Evolutionary conservation across 2,113 vertebrate genomes (phyloP).

Genomic region (Clarias gariepinus): DNA sequence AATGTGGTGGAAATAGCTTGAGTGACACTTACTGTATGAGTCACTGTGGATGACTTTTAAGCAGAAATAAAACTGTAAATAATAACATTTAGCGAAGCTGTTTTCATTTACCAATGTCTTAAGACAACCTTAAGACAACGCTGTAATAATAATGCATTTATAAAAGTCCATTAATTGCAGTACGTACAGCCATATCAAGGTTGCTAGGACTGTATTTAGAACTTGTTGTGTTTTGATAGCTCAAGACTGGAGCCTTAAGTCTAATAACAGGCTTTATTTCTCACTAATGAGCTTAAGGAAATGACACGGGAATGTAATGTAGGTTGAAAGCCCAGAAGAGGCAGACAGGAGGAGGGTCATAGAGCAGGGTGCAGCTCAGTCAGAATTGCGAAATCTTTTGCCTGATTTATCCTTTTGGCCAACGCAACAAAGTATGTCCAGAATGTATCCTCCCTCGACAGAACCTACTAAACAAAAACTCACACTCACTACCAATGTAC

Average conservation of each 20-base stretch:
- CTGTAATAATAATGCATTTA: not conserved
- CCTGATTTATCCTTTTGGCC: slow-evolving; percentile 9
- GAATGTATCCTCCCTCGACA: slow-evolving; percentile 45
- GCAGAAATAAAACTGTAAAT: not conserved
- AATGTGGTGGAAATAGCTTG: not conserved
- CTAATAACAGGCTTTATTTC: not conserved
- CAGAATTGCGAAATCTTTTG: slow-evolving; percentile 33
- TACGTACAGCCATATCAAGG: not conserved
- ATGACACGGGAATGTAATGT: not conserved
- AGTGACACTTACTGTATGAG: not conserved
- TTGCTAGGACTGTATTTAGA: not conserved
- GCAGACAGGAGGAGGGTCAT: not conserved
- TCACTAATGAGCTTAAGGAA: not conserved
- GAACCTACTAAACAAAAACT: slow-evolving; percentile 9
- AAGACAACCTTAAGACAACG: not conserved
- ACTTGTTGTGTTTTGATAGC: not conserved
- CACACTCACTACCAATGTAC: not conserved
- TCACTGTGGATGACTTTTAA: not conserved
- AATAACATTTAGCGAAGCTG: not conserved
- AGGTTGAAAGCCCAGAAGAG: not conserved
- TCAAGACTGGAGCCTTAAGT: not conserved
- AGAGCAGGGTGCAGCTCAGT: not conserved
- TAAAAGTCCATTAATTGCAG: not conserved
- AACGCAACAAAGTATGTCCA: slow-evolving; percentile 43
- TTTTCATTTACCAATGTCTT: not conserved